phyloP scores from a whole-genome alignment of 2,888 invertebrate genomes.

The Muschampia plurimacula region DNA sequence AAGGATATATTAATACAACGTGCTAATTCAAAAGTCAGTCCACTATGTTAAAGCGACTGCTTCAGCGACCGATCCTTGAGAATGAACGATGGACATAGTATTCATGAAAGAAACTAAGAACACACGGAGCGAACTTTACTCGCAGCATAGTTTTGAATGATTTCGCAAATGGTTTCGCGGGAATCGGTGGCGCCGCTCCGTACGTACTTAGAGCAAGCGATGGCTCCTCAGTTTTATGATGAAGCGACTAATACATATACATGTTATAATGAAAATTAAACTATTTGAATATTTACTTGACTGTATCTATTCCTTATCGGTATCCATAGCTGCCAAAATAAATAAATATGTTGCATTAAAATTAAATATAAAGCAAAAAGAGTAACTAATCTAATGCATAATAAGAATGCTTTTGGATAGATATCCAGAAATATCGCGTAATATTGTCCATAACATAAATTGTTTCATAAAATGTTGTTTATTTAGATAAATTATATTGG shows the following conservation, averaged over 20 bases:
- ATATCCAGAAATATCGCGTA: conserved; percentile 9
- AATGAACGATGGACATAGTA: conserved; percentile 26
- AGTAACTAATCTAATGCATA: conserved; percentile 26
- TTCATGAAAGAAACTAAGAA: conserved; percentile 36
- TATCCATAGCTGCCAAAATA: conserved; percentile 79
- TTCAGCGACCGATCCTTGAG: conserved; percentile 17
- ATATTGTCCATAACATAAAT: conserved; percentile 2
- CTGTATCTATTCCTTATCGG: conserved; percentile 74
- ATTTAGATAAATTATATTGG: neutral
- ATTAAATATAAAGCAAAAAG: conserved; percentile 46
- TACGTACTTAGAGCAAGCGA: conserved; percentile 53
- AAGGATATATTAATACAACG: conserved; percentile 48
- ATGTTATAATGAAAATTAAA: conserved; percentile 59
- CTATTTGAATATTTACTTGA: conserved; percentile 69
- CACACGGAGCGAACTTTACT: conserved; percentile 28
- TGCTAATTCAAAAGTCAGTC: conserved; percentile 43
- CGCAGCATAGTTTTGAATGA: neutral
- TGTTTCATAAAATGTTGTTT: neutral
- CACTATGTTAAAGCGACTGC: conserved; percentile 27
- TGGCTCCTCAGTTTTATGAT: conserved; percentile 49
- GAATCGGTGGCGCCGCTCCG: conserved; percentile 44
- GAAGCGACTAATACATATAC: conserved; percentile 65
- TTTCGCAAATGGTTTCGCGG: neutral
- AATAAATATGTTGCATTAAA: conserved; percentile 64
- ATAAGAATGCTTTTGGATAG: conserved; percentile 23